phyloP scores from a whole-genome alignment of 2,113 vertebrate genomes.

The Aythya baeri region DNA sequence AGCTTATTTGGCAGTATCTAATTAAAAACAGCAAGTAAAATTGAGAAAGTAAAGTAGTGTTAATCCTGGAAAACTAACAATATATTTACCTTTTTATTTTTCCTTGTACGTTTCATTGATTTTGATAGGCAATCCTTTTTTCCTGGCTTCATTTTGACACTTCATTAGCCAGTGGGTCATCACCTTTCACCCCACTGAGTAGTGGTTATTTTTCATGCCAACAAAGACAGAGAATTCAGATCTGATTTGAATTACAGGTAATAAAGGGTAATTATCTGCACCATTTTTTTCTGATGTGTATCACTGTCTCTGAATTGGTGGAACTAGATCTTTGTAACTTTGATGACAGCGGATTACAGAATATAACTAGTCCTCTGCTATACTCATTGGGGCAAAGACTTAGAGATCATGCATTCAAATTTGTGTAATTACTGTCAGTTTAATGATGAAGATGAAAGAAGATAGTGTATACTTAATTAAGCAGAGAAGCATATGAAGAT shows the following conservation, averaged over 20 bases:
- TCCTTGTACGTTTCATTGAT: background rate
- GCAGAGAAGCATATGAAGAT: slow-evolving; percentile 53
- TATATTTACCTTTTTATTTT: background rate
- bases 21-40: background rate
- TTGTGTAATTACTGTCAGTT: slow-evolving; percentile 67
- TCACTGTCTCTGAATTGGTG: slow-evolving; percentile 12
- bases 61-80: background rate
- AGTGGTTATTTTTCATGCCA: slow-evolving; percentile 34
- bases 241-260: slow-evolving; percentile 37
- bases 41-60: background rate
- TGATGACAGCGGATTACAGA: slow-evolving; percentile 39
- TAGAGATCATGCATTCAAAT: slow-evolving; percentile 65
- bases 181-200: background rate
- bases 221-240: background rate
- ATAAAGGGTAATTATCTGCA: slow-evolving; percentile 47
- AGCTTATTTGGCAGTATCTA: background rate
- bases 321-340: slow-evolving; percentile 48
- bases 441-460: slow-evolving; percentile 61
- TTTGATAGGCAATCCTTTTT: background rate
- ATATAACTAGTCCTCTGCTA: slow-evolving; percentile 17
- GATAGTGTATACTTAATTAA: slow-evolving; percentile 61
- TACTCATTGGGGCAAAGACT: slow-evolving; percentile 36
- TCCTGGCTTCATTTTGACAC: background rate
- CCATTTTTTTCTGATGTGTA: slow-evolving; percentile 9
- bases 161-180: slow-evolving; percentile 44